phyloP scores from a whole-genome alignment of 2,113 vertebrate genomes.

The Ascaphus truei region DNA sequence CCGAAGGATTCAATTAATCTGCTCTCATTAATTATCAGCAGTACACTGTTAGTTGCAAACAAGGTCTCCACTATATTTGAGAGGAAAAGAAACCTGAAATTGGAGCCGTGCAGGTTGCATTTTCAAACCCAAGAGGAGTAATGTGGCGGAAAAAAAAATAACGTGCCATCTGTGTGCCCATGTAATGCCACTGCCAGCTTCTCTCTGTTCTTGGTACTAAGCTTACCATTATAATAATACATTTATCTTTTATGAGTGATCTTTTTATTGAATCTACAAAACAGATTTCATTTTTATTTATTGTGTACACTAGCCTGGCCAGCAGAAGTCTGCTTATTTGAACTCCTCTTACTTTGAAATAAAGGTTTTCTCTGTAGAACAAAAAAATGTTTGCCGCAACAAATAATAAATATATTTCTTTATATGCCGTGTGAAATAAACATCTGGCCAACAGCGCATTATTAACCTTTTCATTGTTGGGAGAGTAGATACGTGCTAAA shows the following conservation, averaged over 20 bases:
- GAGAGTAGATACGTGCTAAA: too few relatives aligned
- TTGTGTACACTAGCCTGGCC: slow-evolving; percentile 50
- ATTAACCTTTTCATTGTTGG: too few relatives aligned
- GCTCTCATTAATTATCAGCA: too few relatives aligned
- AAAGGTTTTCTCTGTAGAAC: slow-evolving; percentile 38
- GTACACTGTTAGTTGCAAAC: too few relatives aligned
- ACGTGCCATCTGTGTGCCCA: slow-evolving; percentile 65
- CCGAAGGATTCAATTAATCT: too few relatives aligned
- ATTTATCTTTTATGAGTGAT: slow-evolving; percentile 53
- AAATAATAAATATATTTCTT: too few relatives aligned
- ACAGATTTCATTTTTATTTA: slow-evolving; percentile 67
- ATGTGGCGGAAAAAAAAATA: slow-evolving; percentile 60
- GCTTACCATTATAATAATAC: slow-evolving; percentile 55
- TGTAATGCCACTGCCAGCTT: slow-evolving; percentile 59
- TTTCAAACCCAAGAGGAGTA: slow-evolving; percentile 54
- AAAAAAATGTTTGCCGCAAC: too few relatives aligned
- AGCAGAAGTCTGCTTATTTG: slow-evolving; percentile 47
- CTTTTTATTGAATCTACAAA: slow-evolving; percentile 51
- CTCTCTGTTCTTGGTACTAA: slow-evolving; percentile 51
- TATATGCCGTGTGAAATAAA: too few relatives aligned
- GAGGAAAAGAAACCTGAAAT: background rate
- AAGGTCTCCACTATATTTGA: too few relatives aligned
- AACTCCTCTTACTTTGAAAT: slow-evolving; percentile 42
- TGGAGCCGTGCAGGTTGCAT: slow-evolving; percentile 26
- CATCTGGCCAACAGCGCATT: too few relatives aligned